Evolutionary conservation across 1,140 invertebrate species (phyloP).

Genomic region (Trachymyrmex cornetzi): DNA sequence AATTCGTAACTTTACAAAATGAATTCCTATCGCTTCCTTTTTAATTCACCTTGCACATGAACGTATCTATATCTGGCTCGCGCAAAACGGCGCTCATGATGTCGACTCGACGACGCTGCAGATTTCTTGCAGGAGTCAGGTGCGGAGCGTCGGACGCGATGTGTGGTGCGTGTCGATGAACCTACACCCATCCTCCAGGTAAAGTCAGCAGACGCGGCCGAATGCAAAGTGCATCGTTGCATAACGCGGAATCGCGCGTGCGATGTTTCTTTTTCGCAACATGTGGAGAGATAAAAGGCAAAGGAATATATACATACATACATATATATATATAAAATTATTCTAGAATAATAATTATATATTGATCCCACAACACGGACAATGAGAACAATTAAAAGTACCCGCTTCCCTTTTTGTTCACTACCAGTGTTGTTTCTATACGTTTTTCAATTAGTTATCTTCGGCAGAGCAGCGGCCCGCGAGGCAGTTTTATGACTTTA

Average conservation of each 20-base stretch:
- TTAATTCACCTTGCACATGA: constrained; percentile 16
- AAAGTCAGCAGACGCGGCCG: constrained; percentile 64
- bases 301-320: not conserved
- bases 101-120: constrained; percentile 66
- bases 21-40: not conserved
- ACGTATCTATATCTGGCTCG: not conserved
- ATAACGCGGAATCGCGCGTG: constrained; percentile 69
- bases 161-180: constrained; percentile 74
- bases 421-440: constrained; percentile 25
- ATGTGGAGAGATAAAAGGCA: too few species aligned
- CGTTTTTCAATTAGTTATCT: constrained; percentile 58
- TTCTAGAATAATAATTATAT: not conserved
- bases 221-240: constrained; percentile 77
- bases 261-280: constrained; percentile 29
- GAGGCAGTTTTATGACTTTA: constrained; percentile 55
- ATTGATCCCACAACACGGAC: not conserved
- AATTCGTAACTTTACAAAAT: constrained; percentile 16
- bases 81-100: constrained; percentile 18
- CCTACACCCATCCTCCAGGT: constrained; percentile 65
- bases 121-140: constrained; percentile 73
- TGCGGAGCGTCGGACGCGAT: constrained; percentile 53
- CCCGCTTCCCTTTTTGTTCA: not conserved
- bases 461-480: not conserved
- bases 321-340: not conserved
- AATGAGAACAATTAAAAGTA: not conserved